Evolutionary conservation across 2,888 invertebrate species (phyloP), one percentile per base, ranked within the genome.

Genomic region (Mamestra brassicae): DNA sequence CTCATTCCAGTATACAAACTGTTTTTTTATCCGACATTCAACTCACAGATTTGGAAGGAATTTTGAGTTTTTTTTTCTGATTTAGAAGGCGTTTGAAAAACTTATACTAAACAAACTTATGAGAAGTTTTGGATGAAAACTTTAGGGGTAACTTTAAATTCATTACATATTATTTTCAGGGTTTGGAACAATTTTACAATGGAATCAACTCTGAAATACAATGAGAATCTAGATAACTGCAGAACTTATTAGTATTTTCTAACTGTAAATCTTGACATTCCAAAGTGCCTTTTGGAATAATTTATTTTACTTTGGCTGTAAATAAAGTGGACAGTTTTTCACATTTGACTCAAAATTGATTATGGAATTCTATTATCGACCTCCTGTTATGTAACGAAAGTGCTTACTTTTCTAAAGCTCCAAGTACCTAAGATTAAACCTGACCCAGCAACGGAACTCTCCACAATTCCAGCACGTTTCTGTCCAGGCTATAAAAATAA

Each of bases 401-500:
- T 1, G 17, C 17, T 17, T 17, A 52, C 15, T 13, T 34, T 17
- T 38, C 38, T 3, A 13, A 13, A 13, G n/a, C 17, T 45, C n/a
- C 4, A 61, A 10, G 1, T 26, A 26, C 6, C n/a, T 3, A 61
- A 42, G 42, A 3, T n/a, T n/a, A 38, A 42, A 17, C 42, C 15
- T 34, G 10, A 45, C 36, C 15, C 1, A 47, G 11, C 15, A 55
- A 36, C 47, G 1, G 13, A 63, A 55, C 42, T 84, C 54, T 76
- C 73, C 63, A 58, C 11, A 85, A 68, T 76, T 71, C 67, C 34
- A 50, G 63, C 82, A 83, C 82, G 85, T 85, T 1, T 11, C 34
- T 57, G 66, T 81, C 63, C 62, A 50, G 55, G 11, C 73, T 71
- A 81, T 71, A 71, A 81, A 84, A 69, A 76, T 55, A 73, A 80